A percentile compares a stretch with the other conserved stretches of the same genome.
These are phyloP conservation scores for Hemicordylus capensis DNA, from an alignment of 2,113 vertebrate genomes.

Conservation along the genomic window DNA sequence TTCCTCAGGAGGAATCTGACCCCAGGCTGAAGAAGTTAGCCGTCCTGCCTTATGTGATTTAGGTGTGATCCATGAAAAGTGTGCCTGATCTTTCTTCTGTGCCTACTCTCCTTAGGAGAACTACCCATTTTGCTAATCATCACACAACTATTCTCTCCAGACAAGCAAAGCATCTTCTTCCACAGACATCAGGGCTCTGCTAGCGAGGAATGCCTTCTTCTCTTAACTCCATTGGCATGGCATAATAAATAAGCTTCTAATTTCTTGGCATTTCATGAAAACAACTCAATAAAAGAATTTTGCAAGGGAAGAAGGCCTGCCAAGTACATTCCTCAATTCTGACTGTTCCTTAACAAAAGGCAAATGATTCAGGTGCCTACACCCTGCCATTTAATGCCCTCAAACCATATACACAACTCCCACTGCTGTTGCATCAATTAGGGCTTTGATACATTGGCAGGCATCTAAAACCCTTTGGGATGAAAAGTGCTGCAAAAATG, in stretches of 20 bases:
- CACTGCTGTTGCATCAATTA: constrained; percentile 5
- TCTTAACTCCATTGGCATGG: neutral
- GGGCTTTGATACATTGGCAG: neutral
- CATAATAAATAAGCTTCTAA: neutral
- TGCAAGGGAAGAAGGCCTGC: neutral
- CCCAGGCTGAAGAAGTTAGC: neutral
- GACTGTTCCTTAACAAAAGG: neutral
- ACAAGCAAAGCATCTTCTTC: neutral
- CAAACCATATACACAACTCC: constrained; percentile 25
- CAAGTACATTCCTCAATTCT: neutral
- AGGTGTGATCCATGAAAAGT: too few relatives aligned
- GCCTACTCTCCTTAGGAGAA: too few relatives aligned
- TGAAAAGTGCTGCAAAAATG: constrained; percentile 15
- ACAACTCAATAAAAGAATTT: neutral
- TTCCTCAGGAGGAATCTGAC: neutral
- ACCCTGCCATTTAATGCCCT: constrained; percentile 24
- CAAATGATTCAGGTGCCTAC: constrained; percentile 26
- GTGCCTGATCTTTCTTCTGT: neutral
- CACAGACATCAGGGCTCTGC: neutral
- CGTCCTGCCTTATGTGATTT: neutral
- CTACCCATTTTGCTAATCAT: too few relatives aligned
- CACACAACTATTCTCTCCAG: too few relatives aligned
- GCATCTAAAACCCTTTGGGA: constrained; percentile 21
- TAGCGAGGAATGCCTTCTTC: neutral
- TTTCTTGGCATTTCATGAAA: neutral